These are phyloP conservation scores for Aphrophora alni DNA, from an alignment of 2,888 invertebrate species.

Conservation along the genomic window DNA sequence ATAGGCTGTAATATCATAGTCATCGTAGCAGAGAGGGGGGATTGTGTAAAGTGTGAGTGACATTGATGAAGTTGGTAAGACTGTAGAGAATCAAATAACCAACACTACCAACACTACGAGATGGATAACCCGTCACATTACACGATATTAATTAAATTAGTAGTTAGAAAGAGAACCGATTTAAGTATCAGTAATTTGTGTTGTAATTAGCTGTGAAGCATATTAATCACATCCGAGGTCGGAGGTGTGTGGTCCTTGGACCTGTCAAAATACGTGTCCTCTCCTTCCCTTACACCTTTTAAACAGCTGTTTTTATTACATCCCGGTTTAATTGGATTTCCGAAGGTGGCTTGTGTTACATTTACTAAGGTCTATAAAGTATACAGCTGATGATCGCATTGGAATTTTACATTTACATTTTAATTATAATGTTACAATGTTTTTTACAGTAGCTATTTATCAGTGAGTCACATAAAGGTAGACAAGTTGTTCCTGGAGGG, in stretches of 20 bases:
- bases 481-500: background rate
- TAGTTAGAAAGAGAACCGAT: background rate
- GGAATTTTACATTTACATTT: background rate
- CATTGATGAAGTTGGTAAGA: background rate
- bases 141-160: slow-evolving; percentile 9
- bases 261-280: slow-evolving; percentile 20
- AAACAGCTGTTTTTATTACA: background rate
- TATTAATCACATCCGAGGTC: background rate
- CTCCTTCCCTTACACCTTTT: background rate
- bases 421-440: background rate
- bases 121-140: background rate
- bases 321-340: background rate
- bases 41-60: background rate
- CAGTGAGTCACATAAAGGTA: background rate
- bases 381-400: background rate
- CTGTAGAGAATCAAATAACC: background rate
- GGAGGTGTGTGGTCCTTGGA: slow-evolving; percentile 21
- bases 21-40: too few species aligned
- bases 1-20: too few species aligned
- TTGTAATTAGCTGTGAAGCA: background rate
- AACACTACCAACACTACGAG: background rate
- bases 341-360: background rate
- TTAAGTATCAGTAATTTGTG: slow-evolving; percentile 2
- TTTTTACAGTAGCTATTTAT: background rate
- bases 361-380: background rate